Base-by-base conservation (phyloP, 2,797 vertebrate genomes). In the Galago senegalensis region DNA sequence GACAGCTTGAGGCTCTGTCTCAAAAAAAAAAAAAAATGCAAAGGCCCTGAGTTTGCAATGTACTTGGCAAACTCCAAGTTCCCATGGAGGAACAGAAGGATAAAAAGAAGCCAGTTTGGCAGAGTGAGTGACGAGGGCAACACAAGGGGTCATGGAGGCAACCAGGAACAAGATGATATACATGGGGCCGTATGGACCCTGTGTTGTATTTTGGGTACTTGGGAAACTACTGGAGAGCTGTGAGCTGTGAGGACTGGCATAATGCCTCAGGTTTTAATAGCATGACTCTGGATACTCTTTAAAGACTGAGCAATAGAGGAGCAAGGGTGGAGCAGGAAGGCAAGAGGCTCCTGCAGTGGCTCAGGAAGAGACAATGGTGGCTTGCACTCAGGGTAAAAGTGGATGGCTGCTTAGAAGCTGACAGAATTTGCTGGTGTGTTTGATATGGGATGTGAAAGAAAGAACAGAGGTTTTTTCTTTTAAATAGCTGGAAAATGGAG, bases 21-120 rank as follows among this genome's bases (percentile, higher is more conserved):
- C 34, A 34, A 34, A 34, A 34, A 34, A 34, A 34, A 34, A 34
- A 53, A 87, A 86, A 87, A 93, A 86, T 29, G 80, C 69, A 93
- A 82, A 94, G 69, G 75, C 27, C 43, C 31, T 67, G 94, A 81
- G 90, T 89, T 37, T 97, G 94, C 76, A 87, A 72, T 81, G 80
- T 91, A 86, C 84, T 91, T 89, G 60, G 94, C 63, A 86, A 70
- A 91, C 31, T 0, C 49, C 49, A 49, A 49, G 49, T 49, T 49
- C 49, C 49, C 49, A 49, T 49, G 46, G 65, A 95, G 70, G 76
- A 86, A 80, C 20, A 94, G 90, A 91, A 91, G 93, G 93, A 89
- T 91, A 70, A 93, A 93, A 63, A 93, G 89, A 82, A 89, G 80
- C 46, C 80, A 34, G 13, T n/a, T 29, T 4, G 20, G 79, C 58